Base-by-base conservation (phyloP, 2,888 invertebrate genomes). In the Artemia sinica region DNA sequence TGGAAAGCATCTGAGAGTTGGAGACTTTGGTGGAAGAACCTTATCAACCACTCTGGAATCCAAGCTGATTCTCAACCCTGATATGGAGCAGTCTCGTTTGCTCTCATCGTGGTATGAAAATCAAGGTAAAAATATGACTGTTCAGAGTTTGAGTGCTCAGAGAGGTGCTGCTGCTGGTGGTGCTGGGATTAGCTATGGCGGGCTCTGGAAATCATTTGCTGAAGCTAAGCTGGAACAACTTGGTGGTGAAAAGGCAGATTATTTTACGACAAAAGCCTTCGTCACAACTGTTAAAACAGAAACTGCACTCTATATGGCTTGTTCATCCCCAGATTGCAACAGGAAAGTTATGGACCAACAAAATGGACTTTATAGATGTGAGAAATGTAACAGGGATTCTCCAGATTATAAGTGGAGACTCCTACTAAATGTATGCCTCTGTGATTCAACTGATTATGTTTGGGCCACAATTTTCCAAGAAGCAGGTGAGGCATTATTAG, bases 391-490 rank as follows among this genome's bases (percentile, higher is more conserved):
- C 75, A 81, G 84, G 69, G 90, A 91, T 72, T 89, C 83, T 76
- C 85, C 88, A 0, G 87, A 87, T 73, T 96, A 86, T 78, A 91
- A 90, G 75, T 91, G 91, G 79, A 83, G 95, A 65, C 80, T 94
- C 72, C 80, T 97, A 69, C 78, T 90, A 14, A 77, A 93, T 91
- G 83, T 87, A 73, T 89, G 86, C 75, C 81, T 97, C 69, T 87
- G 87, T 0, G 97, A 98, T 78, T 87, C 85, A 78, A 87, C 90
- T 1, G 90, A 88, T 68, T 87, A 87, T 77, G 85, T 88, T 73
- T 96, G 96, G 87, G 85, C 88, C 10, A 95, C 93, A 2, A 85
- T 89, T 72, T 98, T 98, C 80, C 89, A 86, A 74, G 87, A 88
- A 66, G 81, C 85, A 49, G 91, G 87, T 0, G 92, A 93, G 77